A percentile compares a stretch with the other conserved stretches of the same genome.
These are phyloP conservation scores for Eremobia ochroleuca DNA, from an alignment of 2,888 invertebrate genomes.

Conservation along the genomic window DNA sequence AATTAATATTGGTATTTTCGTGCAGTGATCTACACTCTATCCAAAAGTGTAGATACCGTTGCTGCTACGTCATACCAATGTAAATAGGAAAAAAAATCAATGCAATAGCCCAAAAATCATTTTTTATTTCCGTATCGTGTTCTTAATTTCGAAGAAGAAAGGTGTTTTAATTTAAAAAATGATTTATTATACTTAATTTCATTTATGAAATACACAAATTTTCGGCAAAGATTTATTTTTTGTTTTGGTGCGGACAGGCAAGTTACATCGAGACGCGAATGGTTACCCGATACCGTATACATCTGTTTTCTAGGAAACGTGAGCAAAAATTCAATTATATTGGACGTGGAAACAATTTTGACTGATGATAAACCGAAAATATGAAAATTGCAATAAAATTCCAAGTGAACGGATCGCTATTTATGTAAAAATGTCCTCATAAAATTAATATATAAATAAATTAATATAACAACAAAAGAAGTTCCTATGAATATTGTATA, in stretches of 20 bases:
- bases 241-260: constrained; percentile 84
- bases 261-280: constrained; percentile 82
- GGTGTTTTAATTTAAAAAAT: constrained; percentile 72
- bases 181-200: constrained; percentile 73
- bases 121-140: constrained; percentile 82
- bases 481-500: constrained; percentile 91
- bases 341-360: constrained; percentile 79
- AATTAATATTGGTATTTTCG: constrained; percentile 85
- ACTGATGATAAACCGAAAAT: constrained; percentile 77
- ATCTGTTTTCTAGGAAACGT: constrained; percentile 89
- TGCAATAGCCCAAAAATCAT: constrained; percentile 91
- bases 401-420: constrained; percentile 90
- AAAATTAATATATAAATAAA: constrained; percentile 90
- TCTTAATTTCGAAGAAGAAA: constrained; percentile 77
- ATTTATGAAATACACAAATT: constrained; percentile 86
- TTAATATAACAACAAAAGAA: constrained; percentile 91
- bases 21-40: constrained; percentile 57
- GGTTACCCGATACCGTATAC: constrained; percentile 83
- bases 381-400: constrained; percentile 79
- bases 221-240: constrained; percentile 81
- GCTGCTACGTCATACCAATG: constrained; percentile 78
- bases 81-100: constrained; percentile 85
- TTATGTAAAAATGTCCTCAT: constrained; percentile 90
- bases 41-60: constrained; percentile 46
- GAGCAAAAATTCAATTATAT: constrained; percentile 74